Conservation (phyloP, 2,113 vertebrate species). For the Thinocorus orbignyianus region DNA sequence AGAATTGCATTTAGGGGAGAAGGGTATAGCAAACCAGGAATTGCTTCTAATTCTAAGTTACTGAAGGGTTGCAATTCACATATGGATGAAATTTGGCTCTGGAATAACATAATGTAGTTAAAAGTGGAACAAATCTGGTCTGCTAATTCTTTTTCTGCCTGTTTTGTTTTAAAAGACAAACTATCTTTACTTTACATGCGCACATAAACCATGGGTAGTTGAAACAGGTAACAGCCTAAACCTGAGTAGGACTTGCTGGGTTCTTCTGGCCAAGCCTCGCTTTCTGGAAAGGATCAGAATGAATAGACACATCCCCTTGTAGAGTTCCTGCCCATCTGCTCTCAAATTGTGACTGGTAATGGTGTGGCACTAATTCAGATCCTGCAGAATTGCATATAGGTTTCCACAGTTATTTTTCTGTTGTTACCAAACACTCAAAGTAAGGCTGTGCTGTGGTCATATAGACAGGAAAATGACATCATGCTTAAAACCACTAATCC, state of each 20-base stretch:
- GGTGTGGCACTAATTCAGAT: slow-evolving; percentile 56
- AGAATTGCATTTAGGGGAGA: not conserved
- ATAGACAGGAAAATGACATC: slow-evolving; percentile 76
- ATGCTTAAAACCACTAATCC: slow-evolving; percentile 72
- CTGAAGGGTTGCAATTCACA: not conserved
- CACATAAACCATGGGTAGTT: not conserved
- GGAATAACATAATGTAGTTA: not conserved
- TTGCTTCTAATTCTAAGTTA: not conserved
- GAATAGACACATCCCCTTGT: not conserved
- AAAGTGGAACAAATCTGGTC: slow-evolving; percentile 15
- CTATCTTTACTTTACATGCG: not conserved
- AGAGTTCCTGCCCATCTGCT: not conserved
- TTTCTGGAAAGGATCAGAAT: not conserved
- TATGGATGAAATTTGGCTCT: slow-evolving; percentile 41
- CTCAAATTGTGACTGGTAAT: slow-evolving; percentile 31
- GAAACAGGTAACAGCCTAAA: not conserved
- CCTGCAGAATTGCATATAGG: not conserved
- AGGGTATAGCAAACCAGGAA: not conserved
- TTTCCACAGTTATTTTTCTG: slow-evolving; percentile 77
- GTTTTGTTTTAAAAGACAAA: slow-evolving; percentile 23
- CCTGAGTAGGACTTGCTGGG: not conserved
- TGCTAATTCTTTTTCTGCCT: not conserved
- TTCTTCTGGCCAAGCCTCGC: not conserved
- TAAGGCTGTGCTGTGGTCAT: slow-evolving; percentile 65
- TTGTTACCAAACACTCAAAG: slow-evolving; percentile 73